Conservation (phyloP, 2,888 invertebrate species). For the Hypolimnas misippus region DNA sequence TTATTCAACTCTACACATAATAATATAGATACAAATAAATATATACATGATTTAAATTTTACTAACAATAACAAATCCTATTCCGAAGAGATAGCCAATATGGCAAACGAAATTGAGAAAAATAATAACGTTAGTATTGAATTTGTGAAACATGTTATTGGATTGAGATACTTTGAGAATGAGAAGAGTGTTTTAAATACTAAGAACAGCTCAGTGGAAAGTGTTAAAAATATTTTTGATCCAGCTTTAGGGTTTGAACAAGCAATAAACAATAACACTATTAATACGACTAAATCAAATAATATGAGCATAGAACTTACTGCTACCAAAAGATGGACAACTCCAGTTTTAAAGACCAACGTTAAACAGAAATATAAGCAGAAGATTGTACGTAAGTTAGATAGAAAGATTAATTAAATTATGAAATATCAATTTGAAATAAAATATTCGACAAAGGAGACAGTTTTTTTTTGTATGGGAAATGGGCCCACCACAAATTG, state of each 20-base stretch:
- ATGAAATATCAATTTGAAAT: no score
- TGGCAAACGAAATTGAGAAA: constrained; percentile 62
- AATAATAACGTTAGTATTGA: constrained; percentile 65
- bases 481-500: no score
- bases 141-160: constrained; percentile 52
- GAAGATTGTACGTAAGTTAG: constrained; percentile 48
- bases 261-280: not conserved
- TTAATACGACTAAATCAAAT: constrained; percentile 12
- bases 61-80: constrained; percentile 21
- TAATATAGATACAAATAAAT: constrained; percentile 50
- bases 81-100: constrained; percentile 54
- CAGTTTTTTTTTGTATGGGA: no score
- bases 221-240: not conserved
- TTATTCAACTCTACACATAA: constrained; percentile 50
- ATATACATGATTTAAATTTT: constrained; percentile 41
- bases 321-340: constrained; percentile 17
- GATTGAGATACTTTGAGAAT: not conserved
- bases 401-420: constrained; percentile 23
- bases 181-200: not conserved
- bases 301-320: constrained; percentile 1
- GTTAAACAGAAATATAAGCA: constrained; percentile 51
- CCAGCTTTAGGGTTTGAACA: not conserved
- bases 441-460: no score
- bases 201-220: not conserved
- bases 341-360: constrained; percentile 38